Evolutionary conservation across 1,140 invertebrate species (phyloP), one percentile per base, ranked within the genome.

Genomic region (Conus ventricosus): DNA sequence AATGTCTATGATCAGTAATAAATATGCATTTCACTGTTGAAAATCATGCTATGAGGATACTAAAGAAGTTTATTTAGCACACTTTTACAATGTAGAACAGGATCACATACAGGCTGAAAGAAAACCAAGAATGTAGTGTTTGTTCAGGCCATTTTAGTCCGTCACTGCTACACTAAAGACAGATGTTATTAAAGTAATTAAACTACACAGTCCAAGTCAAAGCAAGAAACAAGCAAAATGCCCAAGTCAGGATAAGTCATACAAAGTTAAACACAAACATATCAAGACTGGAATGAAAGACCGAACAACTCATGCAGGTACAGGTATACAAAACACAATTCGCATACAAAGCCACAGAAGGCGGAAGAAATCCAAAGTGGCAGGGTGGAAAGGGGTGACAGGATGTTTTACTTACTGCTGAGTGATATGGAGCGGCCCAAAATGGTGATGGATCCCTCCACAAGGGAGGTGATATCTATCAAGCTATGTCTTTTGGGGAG

Each of bases 381-480:
- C 25, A 84, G 60, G n/a, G 25, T 60, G 57, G 57, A 60, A 84
- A 75, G 67, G 39, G 63, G 60, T 75, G n/a, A 63, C 82, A 84
- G 82, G 27, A 10, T 54, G 80, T 85, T 7, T 85, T 89, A 93
- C 92, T 93, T 92, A 93, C 92, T 93, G 88, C 90, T 92, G 55
- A 92, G 88, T 23, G 91, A 91, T 80, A 92, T 91, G 87, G 91
- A 93, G 17, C 91, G 89, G 81, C 91, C 91, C 84, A 91, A 84
- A 88, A 91, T 91, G 54, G 89, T 91, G 85, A 91, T 89, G 27
- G 91, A 91, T 20, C 88, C 87, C 60, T 93, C 92, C 84, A 92
- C 87, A 55, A 93, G 89, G 53, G 91, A 92, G 88, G 88, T 91
- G 87, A 93, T 87, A 89, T 93, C 92, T 88, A 93, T 90, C 89